phyloP scores from a whole-genome alignment of 2,888 invertebrate genomes.

The Scaptomyza flava region DNA sequence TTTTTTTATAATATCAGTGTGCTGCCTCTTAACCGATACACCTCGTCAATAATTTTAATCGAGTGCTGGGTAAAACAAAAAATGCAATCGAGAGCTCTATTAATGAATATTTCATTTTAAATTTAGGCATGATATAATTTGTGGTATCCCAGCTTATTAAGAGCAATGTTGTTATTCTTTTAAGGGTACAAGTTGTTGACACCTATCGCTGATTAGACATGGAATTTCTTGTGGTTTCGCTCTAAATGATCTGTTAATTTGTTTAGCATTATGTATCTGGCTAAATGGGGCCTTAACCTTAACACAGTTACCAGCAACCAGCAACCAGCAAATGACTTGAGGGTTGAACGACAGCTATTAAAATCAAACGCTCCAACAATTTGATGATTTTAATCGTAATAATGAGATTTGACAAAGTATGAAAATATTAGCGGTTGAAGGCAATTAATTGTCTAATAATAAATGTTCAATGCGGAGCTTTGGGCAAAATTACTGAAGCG shows the following conservation, averaged over 20 bases:
- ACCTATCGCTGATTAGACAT: slow-evolving; percentile 53
- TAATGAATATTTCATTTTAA: slow-evolving; percentile 40
- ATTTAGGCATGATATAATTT: slow-evolving; percentile 62
- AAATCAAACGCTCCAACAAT: slow-evolving; percentile 81
- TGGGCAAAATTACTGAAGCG: slow-evolving; percentile 81
- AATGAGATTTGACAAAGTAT: slow-evolving; percentile 54
- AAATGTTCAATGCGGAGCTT: slow-evolving; percentile 77
- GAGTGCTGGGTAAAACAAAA: background rate
- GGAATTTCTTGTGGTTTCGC: slow-evolving; percentile 61
- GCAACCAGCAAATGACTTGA: slow-evolving; percentile 13
- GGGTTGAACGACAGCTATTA: slow-evolving; percentile 58
- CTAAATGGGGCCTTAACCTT: slow-evolving; percentile 64
- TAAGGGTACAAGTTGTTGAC: slow-evolving; percentile 39
- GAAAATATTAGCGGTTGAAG: slow-evolving; percentile 60
- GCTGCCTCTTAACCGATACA: no score
- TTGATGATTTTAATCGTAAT: slow-evolving; percentile 64
- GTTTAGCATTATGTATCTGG: slow-evolving; percentile 11
- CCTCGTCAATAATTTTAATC: background rate
- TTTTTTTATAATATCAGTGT: no score
- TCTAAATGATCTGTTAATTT: slow-evolving; percentile 25
- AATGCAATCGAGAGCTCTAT: slow-evolving; percentile 41
- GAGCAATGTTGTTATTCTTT: background rate
- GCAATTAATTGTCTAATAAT: slow-evolving; percentile 76
- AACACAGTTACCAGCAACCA: slow-evolving; percentile 55
- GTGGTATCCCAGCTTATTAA: slow-evolving; percentile 47